Conservation (phyloP, 2,888 invertebrate genomes). For the Penaeus monodon region DNA sequence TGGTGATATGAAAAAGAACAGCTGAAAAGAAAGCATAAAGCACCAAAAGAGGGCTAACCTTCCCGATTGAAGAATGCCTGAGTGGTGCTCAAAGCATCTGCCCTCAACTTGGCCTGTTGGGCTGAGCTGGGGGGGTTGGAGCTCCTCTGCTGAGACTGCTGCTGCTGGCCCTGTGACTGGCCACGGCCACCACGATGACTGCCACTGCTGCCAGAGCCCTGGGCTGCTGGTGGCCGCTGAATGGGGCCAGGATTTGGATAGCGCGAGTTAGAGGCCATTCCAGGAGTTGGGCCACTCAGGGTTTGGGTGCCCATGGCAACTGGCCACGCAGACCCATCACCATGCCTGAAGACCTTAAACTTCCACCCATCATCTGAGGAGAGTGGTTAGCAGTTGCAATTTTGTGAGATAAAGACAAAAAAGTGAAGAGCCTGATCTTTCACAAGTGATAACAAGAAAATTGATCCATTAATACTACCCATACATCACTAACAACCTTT, state of each 20-base stretch:
- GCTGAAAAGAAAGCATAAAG: too few species aligned
- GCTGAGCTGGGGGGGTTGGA: conserved; percentile 65
- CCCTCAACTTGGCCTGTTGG: conserved; percentile 65
- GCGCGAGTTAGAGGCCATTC: conserved; percentile 39
- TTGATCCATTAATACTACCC: too few species aligned
- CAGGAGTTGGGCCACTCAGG: conserved; percentile 45
- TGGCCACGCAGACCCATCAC: conserved; percentile 59
- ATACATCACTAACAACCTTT: too few species aligned
- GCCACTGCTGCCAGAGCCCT: conserved; percentile 38
- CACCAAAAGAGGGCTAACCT: conserved; percentile 43
- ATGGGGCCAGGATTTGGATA: conserved; percentile 64
- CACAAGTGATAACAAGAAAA: too few species aligned
- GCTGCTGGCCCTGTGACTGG: conserved; percentile 39
- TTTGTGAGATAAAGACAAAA: background rate
- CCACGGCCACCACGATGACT: conserved; percentile 52
- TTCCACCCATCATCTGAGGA: conserved; percentile 52
- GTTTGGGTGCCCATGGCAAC: conserved; percentile 46
- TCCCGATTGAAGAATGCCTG: conserved; percentile 65
- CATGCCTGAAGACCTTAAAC: conserved; percentile 55
- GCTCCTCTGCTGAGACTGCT: conserved; percentile 42
- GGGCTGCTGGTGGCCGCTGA: conserved; percentile 57
- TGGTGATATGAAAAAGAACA: too few species aligned
- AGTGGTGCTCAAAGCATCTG: conserved; percentile 64
- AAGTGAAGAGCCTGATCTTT: too few species aligned
- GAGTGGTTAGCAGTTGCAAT: background rate